Percentiles rank a stretch among this genome's conserved stretches.
phyloP scores from a whole-genome alignment of 2,888 invertebrate genomes.

The Lycaena phlaeas region DNA sequence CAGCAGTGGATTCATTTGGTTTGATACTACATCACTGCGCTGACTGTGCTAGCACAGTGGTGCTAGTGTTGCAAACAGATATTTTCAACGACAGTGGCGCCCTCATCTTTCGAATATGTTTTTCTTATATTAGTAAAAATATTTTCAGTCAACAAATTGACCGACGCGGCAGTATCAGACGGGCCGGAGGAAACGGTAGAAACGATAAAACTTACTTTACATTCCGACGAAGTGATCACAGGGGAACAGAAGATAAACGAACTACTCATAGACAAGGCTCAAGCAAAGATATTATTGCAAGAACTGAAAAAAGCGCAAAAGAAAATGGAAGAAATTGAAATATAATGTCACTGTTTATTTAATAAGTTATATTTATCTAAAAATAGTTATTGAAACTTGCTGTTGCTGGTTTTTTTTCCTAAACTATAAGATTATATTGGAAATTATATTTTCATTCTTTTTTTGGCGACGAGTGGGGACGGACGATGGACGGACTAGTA shows the following conservation, averaged over 20 bases:
- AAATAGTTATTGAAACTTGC: background rate
- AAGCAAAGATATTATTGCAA: slow-evolving; percentile 33
- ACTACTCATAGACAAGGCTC: slow-evolving; percentile 42
- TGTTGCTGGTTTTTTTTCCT: too few relatives aligned
- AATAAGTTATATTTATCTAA: background rate
- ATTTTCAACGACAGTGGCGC: too few relatives aligned
- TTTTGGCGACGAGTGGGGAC: too few relatives aligned
- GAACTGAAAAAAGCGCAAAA: slow-evolving; percentile 44
- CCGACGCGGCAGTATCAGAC: slow-evolving; percentile 33
- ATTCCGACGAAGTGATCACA: slow-evolving; percentile 38
- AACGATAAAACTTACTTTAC: slow-evolving; percentile 38
- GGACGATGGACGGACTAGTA: background rate
- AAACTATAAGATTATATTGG: too few relatives aligned
- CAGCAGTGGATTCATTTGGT: too few relatives aligned
- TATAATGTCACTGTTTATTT: slow-evolving; percentile 10
- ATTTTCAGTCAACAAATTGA: slow-evolving; percentile 51
- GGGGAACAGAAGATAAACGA: slow-evolving; percentile 39
- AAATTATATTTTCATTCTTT: background rate
- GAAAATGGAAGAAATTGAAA: slow-evolving; percentile 45
- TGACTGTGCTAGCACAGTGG: too few relatives aligned
- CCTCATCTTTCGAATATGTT: too few relatives aligned
- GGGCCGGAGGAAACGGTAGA: slow-evolving; percentile 46
- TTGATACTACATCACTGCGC: too few relatives aligned
- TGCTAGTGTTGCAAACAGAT: too few relatives aligned
- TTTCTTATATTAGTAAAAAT: background rate